Evolutionary conservation across 2,888 invertebrate species (phyloP).

Genomic region (Aphidius colemani): DNA sequence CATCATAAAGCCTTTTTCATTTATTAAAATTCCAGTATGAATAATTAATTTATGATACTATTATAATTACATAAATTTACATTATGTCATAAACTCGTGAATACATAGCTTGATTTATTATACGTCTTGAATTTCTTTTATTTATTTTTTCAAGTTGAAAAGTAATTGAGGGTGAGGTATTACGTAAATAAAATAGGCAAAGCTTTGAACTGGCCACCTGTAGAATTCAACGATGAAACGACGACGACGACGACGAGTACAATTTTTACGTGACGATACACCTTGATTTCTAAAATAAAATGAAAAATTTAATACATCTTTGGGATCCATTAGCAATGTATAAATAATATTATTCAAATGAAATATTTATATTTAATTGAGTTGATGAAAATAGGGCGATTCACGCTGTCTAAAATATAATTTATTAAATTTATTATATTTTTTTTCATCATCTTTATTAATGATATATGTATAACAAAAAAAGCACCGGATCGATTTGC

Average conservation of each 20-base stretch:
- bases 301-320: slow-evolving; percentile 31
- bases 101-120: too few relatives aligned
- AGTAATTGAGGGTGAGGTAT: slow-evolving; percentile 39
- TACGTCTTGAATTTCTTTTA: slow-evolving; percentile 8
- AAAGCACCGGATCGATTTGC: slow-evolving; percentile 3
- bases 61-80: not conserved
- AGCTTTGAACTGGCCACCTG: slow-evolving; percentile 52
- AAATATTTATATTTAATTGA: not conserved
- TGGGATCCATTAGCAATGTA: slow-evolving; percentile 9
- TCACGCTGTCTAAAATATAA: too few relatives aligned
- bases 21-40: too few relatives aligned
- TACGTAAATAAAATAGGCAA: slow-evolving; percentile 46
- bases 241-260: too few relatives aligned
- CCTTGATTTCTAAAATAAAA: slow-evolving; percentile 15
- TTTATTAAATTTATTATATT: too few relatives aligned
- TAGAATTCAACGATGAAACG: slow-evolving; percentile 34
- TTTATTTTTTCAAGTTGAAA: too few relatives aligned
- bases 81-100: too few relatives aligned
- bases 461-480: not conserved
- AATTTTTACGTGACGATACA: slow-evolving; percentile 25
- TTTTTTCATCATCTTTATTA: not conserved
- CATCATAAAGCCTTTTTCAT: not conserved
- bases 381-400: too few relatives aligned
- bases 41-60: too few relatives aligned
- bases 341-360: slow-evolving; percentile 7